phyloP scores from a whole-genome alignment of 2,888 invertebrate species.

The Amphipyra tragopoginis region DNA sequence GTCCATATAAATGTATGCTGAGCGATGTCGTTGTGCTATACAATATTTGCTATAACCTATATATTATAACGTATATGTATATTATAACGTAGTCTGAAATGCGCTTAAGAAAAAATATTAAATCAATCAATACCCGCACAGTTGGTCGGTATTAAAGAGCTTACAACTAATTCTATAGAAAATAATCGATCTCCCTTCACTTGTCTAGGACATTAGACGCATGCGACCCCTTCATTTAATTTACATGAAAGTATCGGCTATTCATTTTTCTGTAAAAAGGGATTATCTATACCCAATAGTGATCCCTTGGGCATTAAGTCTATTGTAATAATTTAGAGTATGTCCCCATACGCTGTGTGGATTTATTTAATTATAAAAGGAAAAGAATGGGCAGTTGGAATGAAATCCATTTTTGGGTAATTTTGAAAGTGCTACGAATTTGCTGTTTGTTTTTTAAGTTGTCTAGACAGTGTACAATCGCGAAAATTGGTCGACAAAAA shows the following conservation, averaged over 20 bases:
- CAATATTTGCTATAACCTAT: too few relatives aligned
- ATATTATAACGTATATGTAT: too few relatives aligned
- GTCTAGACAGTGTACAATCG: too few relatives aligned
- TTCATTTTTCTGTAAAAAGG: constrained; percentile 87
- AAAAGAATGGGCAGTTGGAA: constrained; percentile 25
- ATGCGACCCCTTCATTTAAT: constrained; percentile 83
- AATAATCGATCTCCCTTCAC: constrained; percentile 72
- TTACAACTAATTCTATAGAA: constrained; percentile 66
- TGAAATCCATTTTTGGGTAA: neutral
- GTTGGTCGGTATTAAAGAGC: constrained; percentile 73
- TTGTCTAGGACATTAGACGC: constrained; percentile 68
- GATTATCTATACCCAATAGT: constrained; percentile 85
- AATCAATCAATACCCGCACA: constrained; percentile 62
- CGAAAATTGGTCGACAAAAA: too few relatives aligned
- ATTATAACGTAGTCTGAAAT: too few relatives aligned
- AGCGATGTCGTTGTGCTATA: too few relatives aligned
- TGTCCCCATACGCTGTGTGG: constrained; percentile 54
- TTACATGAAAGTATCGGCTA: constrained; percentile 84
- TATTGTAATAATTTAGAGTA: constrained; percentile 72
- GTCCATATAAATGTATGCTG: too few relatives aligned
- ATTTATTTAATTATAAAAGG: constrained; percentile 51
- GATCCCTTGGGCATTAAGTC: constrained; percentile 80
- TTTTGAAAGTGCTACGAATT: neutral
- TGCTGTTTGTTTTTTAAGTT: too few relatives aligned
- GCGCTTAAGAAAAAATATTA: constrained; percentile 40